Base-by-base conservation (phyloP, 1,140 invertebrate species). In the Leptinotarsa texana region DNA sequence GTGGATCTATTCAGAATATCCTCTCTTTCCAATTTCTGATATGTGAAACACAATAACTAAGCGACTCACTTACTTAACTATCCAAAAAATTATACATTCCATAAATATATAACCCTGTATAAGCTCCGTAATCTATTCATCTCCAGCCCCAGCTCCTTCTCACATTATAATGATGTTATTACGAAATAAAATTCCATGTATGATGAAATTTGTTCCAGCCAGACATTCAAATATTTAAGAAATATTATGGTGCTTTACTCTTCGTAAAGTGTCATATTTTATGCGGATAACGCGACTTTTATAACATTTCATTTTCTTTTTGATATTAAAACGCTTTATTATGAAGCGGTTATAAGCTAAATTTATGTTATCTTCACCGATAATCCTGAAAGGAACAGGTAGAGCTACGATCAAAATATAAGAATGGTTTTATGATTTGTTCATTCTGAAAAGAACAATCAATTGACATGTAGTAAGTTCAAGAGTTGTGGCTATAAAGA, bases 171-270 rank as follows among this genome's bases (percentile, higher is more conserved):
- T 65, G 71, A 73, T 73, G 71, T 73, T 73, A 73, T 73, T 65
- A 73, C 71, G 24, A 73, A 73, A 73, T 73, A 49, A 65, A 73
- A 73, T 73, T 69, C 24, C 51, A 73, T 65, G 71, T 21, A 48
- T 18, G 17, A 73, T 73, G 63, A 73, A 73, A 73, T 73, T 73
- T 65, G 71, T 73, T 73, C 18, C 71, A 70, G 69, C 71, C n/a
- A 63, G 71, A 65, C 71, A 73, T 73, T 73, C 71, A 65, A 73
- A 73, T 73, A 73, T 73, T 47, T 73, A 13, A 65, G 71, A 73
- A 63, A 73, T 73, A 73, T 73, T 65, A 47, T 48, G 63, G 71
- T 65, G 63, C 62, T 73, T 73, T 73, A 65, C 71, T 42, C 63
- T 65, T 65, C 48, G 57, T 65, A 73, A 73, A 63, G 71, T 65